These are phyloP conservation scores for Zoanthus solanderi DNA, from an alignment of 92 coral and sea anemone genomes.

Conservation along the genomic window DNA sequence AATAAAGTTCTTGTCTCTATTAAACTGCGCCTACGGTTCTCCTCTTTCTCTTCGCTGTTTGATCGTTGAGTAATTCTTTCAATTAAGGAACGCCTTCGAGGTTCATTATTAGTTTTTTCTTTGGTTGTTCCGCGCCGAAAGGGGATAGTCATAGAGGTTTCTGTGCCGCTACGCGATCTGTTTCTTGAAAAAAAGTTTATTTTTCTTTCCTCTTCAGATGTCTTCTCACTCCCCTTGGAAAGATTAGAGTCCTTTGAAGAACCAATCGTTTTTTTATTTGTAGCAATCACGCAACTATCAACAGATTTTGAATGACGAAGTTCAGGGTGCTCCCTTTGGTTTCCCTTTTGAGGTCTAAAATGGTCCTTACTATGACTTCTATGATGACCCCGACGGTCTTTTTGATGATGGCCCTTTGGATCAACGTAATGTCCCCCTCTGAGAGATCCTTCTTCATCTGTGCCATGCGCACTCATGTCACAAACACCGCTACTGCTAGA, in stretches of 20 bases:
- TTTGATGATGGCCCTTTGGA: conserved; percentile 34
- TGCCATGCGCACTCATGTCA: conserved; percentile 66
- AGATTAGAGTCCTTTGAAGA: not conserved
- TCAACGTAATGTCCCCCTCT: conserved; percentile 54
- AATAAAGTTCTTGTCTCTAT: conserved; percentile 56
- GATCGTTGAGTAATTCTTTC: conserved; percentile 79
- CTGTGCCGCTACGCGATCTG: conserved; percentile 58
- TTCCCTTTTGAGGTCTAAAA: conserved; percentile 33
- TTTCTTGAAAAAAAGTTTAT: conserved; percentile 68
- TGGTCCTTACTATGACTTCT: conserved; percentile 42
- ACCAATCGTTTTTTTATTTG: not conserved
- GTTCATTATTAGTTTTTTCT: conserved; percentile 58
- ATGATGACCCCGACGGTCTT: conserved; percentile 39
- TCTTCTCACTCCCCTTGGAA: conserved; percentile 49
- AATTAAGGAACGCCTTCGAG: conserved; percentile 77
- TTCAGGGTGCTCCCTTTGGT: conserved; percentile 11
- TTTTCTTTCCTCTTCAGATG: conserved; percentile 75
- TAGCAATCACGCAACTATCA: not conserved
- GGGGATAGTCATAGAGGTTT: conserved; percentile 61
- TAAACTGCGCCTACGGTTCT: conserved; percentile 60
- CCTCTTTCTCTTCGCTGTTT: conserved; percentile 71
- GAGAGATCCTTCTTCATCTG: conserved; percentile 76
- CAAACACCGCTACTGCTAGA: conserved; percentile 83
- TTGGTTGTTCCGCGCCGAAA: conserved; percentile 67
- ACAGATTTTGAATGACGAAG: conserved; percentile 20